These are phyloP conservation scores for Amphipoea oculea DNA, from an alignment of 2,888 invertebrate species.

Conservation along the genomic window DNA sequence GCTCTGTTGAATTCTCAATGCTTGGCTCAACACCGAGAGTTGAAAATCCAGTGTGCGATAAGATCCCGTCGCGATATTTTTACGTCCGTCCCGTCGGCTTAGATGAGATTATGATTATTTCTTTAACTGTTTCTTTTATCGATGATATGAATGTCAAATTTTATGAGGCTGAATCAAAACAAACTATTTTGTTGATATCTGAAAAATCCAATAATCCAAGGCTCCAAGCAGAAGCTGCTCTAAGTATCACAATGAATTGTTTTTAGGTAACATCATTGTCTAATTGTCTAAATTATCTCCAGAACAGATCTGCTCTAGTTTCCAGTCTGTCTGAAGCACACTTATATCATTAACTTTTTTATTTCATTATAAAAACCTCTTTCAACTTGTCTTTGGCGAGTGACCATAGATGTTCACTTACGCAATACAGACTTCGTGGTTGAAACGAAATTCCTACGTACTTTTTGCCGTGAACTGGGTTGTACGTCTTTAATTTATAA, in stretches of 20 bases:
- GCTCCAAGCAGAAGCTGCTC: background rate
- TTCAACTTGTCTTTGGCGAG: slow-evolving; percentile 40
- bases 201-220: background rate
- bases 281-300: slow-evolving; percentile 39
- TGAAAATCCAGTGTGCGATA: background rate
- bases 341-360: slow-evolving; percentile 29
- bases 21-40: background rate
- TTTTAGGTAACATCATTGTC: slow-evolving; percentile 31
- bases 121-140: background rate
- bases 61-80: background rate
- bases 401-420: slow-evolving; percentile 49
- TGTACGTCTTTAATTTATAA: slow-evolving; percentile 43
- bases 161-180: background rate
- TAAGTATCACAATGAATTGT: slow-evolving; percentile 13
- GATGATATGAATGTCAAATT: background rate
- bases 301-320: slow-evolving; percentile 42
- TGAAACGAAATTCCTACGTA: slow-evolving; percentile 64
- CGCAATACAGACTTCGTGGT: slow-evolving; percentile 57
- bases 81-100: background rate
- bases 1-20: background rate
- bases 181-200: background rate
- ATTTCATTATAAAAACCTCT: slow-evolving; percentile 17
- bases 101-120: background rate
- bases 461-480: slow-evolving; percentile 44
- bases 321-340: slow-evolving; percentile 24